These are phyloP conservation scores for Ecliptopera silaceata DNA, from an alignment of 2,888 invertebrate genomes.

Conservation along the genomic window DNA sequence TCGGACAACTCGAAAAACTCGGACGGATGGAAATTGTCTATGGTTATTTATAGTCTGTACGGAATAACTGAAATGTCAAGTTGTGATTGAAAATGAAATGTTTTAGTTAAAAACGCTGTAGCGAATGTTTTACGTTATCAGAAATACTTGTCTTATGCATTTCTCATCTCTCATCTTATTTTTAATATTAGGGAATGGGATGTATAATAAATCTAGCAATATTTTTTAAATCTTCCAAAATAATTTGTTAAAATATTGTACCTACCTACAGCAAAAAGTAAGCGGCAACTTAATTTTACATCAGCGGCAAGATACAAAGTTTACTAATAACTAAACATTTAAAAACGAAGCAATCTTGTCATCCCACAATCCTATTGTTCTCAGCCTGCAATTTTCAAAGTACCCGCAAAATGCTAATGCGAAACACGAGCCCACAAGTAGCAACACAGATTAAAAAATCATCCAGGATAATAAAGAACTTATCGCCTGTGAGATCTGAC, in stretches of 20 bases:
- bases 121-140: no score
- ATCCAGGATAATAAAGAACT: constrained; percentile 80
- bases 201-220: no score
- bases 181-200: no score
- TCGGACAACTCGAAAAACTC: constrained; percentile 56
- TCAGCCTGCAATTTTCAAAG: constrained; percentile 16
- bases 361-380: constrained; percentile 24
- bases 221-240: no score
- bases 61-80: constrained; percentile 20
- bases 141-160: no score
- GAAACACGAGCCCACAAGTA: constrained; percentile 60
- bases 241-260: no score
- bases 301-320: constrained; percentile 2
- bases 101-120: no score
- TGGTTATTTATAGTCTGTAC: constrained; percentile 50
- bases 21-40: constrained; percentile 62
- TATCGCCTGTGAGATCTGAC: constrained; percentile 79
- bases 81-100: constrained; percentile 19
- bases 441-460: constrained; percentile 76
- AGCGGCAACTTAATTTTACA: background rate
- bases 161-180: no score
- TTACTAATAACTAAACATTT: constrained; percentile 1
- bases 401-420: constrained; percentile 55
- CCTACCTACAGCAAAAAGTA: no score
- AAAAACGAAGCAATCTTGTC: constrained; percentile 15